These are phyloP conservation scores for Sarcophaga rosellei DNA, from an alignment of 2,888 invertebrate species.

Conservation along the genomic window DNA sequence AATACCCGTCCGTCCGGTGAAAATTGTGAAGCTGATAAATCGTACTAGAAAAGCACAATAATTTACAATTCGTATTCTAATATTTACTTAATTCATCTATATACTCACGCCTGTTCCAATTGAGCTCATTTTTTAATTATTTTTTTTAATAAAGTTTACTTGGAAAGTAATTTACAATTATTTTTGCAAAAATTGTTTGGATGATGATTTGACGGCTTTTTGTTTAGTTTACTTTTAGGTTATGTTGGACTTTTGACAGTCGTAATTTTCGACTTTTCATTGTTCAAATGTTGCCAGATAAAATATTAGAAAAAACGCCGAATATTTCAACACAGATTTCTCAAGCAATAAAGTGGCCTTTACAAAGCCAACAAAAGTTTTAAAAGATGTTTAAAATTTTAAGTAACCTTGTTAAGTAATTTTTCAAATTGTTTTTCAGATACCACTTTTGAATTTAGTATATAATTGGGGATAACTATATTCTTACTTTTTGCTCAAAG, in stretches of 20 bases:
- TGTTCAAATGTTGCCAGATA: conserved; percentile 67
- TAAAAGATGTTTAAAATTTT: too few relatives aligned
- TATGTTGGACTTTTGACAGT: conserved; percentile 68
- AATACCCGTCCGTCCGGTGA: conserved; percentile 99
- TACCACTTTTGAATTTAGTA: too few relatives aligned
- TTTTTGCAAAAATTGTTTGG: conserved; percentile 65
- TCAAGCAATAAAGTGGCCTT: too few relatives aligned
- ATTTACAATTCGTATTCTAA: background rate
- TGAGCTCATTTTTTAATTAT: conserved; percentile 89
- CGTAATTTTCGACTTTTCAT: conserved; percentile 74
- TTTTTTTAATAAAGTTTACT: conserved; percentile 31
- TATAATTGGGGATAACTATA: too few relatives aligned
- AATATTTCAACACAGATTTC: too few relatives aligned
- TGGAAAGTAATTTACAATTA: background rate
- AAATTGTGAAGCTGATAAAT: conserved; percentile 99
- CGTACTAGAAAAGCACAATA: conserved; percentile 86
- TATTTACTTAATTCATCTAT: background rate
- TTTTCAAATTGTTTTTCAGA: too few relatives aligned
- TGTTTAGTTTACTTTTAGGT: conserved; percentile 68
- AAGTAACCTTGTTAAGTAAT: too few relatives aligned
- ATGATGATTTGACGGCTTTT: conserved; percentile 81
- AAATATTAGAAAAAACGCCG: background rate
- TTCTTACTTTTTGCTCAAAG: too few relatives aligned
- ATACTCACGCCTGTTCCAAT: conserved; percentile 95
- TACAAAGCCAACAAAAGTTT: too few relatives aligned